Percentiles rank a stretch among this genome's conserved stretches.
phyloP scores from a whole-genome alignment of 2,113 vertebrate genomes.

The Arizona elegans region DNA sequence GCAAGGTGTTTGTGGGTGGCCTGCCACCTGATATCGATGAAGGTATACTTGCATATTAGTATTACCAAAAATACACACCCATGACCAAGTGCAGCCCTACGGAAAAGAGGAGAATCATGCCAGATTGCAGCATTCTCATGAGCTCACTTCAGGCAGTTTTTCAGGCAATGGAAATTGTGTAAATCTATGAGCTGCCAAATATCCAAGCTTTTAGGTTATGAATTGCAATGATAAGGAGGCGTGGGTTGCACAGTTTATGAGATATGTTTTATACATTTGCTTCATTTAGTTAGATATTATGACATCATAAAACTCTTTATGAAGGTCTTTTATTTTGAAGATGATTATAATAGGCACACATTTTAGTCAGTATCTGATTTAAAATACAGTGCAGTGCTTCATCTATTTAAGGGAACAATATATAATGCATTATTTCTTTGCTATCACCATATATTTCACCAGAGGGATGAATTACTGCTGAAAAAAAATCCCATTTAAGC shows the following conservation, averaged over 20 bases:
- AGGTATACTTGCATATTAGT: slow-evolving; percentile 73
- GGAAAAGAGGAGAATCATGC: neutral
- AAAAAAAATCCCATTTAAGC: neutral
- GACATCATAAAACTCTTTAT: slow-evolving; percentile 15
- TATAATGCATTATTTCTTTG: neutral
- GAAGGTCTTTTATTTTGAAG: neutral
- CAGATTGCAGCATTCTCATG: neutral
- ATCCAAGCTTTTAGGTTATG: neutral
- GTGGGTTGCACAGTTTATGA: neutral
- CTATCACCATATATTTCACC: neutral
- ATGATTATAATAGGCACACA: neutral
- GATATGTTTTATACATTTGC: neutral
- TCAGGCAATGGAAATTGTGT: neutral
- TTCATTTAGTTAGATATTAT: neutral
- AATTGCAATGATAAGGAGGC: neutral
- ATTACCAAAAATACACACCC: neutral
- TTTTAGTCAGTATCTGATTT: neutral
- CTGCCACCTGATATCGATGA: slow-evolving; percentile 97
- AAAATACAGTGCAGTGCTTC: neutral
- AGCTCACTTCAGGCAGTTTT: neutral
- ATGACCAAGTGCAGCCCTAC: neutral
- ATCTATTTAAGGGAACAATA: neutral
- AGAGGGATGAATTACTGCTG: neutral
- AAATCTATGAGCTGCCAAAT: neutral
- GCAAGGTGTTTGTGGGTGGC: slow-evolving; percentile 96